Conservation (phyloP, 2,888 invertebrate genomes). For the Cephus pygmeus region DNA sequence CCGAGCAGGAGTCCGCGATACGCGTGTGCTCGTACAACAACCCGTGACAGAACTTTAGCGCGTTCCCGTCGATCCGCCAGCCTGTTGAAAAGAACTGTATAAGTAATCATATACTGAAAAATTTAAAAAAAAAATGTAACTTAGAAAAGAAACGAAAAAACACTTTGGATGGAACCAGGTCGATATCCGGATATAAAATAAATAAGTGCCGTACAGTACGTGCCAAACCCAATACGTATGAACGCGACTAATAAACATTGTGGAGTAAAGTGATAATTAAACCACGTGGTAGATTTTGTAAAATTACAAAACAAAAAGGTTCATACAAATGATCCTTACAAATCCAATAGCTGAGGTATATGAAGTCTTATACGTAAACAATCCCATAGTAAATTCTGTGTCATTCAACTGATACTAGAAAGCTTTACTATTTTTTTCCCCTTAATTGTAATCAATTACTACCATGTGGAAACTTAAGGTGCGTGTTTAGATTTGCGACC, state of each 20-base stretch:
- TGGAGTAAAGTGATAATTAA: background rate
- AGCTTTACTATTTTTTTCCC: background rate
- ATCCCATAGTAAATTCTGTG: background rate
- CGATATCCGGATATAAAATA: background rate
- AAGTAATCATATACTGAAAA: background rate
- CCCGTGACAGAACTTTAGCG: background rate
- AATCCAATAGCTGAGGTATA: background rate
- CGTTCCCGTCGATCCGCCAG: background rate
- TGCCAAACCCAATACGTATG: background rate
- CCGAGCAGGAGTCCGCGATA: conserved; percentile 58
- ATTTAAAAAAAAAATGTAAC: background rate
- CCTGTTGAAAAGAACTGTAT: background rate
- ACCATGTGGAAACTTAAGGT: background rate
- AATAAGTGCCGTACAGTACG: background rate
- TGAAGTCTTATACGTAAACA: background rate
- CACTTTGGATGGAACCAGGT: background rate
- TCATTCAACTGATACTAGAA: background rate
- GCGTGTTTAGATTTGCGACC: background rate
- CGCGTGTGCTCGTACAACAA: conserved; percentile 43
- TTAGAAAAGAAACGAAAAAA: background rate
- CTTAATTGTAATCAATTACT: background rate
- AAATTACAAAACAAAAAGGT: background rate
- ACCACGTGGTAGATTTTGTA: background rate
- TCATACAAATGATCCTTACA: background rate
- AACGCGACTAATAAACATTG: background rate